Evolutionary conservation across 1,140 invertebrate species (phyloP).

Genomic region (Solenopsis invicta): DNA sequence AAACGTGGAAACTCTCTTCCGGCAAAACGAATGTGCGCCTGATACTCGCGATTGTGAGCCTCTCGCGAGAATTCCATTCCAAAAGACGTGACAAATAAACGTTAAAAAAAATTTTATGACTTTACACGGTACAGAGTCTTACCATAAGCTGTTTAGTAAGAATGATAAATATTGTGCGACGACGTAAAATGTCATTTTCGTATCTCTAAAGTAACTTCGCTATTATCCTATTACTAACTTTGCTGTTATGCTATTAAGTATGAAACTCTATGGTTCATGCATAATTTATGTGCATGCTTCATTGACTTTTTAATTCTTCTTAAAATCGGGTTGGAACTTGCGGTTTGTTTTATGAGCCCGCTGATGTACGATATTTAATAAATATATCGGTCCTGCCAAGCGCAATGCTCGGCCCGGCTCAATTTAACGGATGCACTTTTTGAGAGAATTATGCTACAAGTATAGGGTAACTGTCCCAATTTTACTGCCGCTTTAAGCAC

Average conservation of each 20-base stretch:
- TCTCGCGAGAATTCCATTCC: neutral
- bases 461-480: too few species aligned
- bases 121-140: conserved; percentile 34
- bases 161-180: conserved; percentile 63
- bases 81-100: neutral
- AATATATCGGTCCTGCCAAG: conserved; percentile 17
- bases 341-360: conserved; percentile 18
- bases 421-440: neutral
- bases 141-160: conserved; percentile 51
- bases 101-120: conserved; percentile 10
- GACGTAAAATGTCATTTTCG: conserved; percentile 63
- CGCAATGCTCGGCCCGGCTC: neutral
- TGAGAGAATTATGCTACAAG: neutral
- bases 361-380: conserved; percentile 30
- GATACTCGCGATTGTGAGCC: neutral
- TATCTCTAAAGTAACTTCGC: conserved; percentile 56
- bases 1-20: neutral
- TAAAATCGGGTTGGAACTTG: conserved; percentile 44
- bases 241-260: conserved; percentile 61
- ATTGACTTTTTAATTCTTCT: conserved; percentile 58
- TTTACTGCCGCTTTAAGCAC: too few species aligned
- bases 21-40: neutral
- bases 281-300: conserved; percentile 61
- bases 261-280: conserved; percentile 55
- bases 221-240: conserved; percentile 66